Base-by-base conservation (phyloP, 2,113 vertebrate species). In the Probosciger aterrimus region DNA sequence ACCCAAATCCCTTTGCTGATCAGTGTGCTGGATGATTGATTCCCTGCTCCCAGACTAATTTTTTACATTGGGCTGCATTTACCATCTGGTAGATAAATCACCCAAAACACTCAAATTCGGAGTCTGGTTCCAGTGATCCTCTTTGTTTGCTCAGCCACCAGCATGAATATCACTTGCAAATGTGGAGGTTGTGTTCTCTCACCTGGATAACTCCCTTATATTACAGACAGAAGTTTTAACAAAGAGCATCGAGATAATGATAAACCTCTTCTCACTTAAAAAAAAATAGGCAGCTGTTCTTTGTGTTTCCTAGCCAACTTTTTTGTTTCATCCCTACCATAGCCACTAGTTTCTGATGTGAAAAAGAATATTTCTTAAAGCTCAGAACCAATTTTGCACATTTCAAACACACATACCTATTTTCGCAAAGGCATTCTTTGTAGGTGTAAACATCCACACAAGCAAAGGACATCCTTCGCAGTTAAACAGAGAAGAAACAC, bases 31-130 rank as follows among this genome's bases (percentile, higher is more conserved):
- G 88, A 96, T 96, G 96, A 96, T 95, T 97, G 96, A 96, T 96
- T 97, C 88, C 88, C 82, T 95, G 91, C 95, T 96, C 91, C 81
- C 88, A 96, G 92, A 95, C 95, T 96, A 81, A 96, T 96, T 96
- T 96, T 96, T 96, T 95, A 96, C 95, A 79, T 96, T 89, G 92
- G 95, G 84, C 96, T 96, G 95, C 96, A 89, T 96, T 97, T 94
- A 95, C 96, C 95, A 96, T 96, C 96, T 96, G 96, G 91, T 96
- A 95, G 77, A 96, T 93, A 96, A 96, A 96, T 96, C 95, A 96
- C 76, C 91, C 92, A 91, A 94, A 96, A 95, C 81, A 79, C 74
- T 95, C 91, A 59, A 95, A 93, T 94, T 93, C 4, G 0, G 74
- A 94, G 88, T 39, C 86, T 91, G 86, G 46, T 94, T 96, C 77